A percentile compares a stretch with the other conserved stretches of the same genome.
Evolutionary conservation across 2,113 vertebrate genomes (phyloP).

Genomic region (Podarcis raffonei): DNA sequence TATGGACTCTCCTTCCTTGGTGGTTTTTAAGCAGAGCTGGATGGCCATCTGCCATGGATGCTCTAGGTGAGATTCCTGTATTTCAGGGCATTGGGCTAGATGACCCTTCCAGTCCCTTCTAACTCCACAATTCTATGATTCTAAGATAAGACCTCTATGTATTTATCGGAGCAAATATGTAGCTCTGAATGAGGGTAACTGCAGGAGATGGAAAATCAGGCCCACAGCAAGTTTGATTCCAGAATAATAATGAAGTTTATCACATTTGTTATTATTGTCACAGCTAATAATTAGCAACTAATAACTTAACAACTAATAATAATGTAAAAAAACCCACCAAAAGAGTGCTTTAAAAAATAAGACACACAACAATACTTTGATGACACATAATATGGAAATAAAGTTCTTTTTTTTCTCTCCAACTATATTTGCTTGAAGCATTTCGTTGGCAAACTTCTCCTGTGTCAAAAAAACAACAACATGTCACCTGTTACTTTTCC

Average conservation of each 20-base stretch:
- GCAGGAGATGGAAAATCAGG: neutral
- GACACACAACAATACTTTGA: neutral
- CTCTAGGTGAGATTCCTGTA: too few relatives aligned
- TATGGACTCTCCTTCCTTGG: too few relatives aligned
- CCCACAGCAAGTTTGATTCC: neutral
- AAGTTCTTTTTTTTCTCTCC: neutral
- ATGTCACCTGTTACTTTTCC: neutral
- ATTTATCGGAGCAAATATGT: neutral
- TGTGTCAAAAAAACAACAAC: neutral
- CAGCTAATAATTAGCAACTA: conserved; percentile 1
- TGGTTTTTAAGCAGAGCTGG: too few relatives aligned
- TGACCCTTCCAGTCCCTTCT: too few relatives aligned
- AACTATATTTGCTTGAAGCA: neutral
- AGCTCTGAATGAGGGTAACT: neutral
- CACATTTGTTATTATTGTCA: neutral
- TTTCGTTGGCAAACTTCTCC: neutral
- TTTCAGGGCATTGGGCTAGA: too few relatives aligned
- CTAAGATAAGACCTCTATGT: neutral
- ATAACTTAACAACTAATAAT: conserved; percentile 13
- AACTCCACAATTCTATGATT: too few relatives aligned
- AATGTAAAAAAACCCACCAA: neutral
- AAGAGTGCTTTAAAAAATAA: neutral
- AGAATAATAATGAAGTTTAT: neutral
- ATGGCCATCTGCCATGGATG: too few relatives aligned
- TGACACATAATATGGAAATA: neutral